These are phyloP conservation scores for Zaprionus nigranus DNA, from an alignment of 1,140 invertebrate species.

Conservation along the genomic window DNA sequence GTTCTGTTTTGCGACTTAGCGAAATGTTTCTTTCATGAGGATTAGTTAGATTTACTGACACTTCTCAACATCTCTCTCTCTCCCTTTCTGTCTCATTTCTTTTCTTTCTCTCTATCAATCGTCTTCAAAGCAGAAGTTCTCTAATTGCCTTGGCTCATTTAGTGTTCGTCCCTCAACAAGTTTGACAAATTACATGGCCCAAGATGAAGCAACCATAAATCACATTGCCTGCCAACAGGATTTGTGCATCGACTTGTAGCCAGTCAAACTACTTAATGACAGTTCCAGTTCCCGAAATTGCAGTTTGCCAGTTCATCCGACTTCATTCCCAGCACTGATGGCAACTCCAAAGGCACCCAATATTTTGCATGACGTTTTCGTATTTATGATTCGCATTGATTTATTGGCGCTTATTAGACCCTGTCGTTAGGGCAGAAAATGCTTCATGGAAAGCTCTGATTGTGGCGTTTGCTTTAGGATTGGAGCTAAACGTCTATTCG, in stretches of 20 bases:
- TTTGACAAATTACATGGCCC: conserved; percentile 13
- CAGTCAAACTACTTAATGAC: conserved; percentile 7
- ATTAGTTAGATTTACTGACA: neutral
- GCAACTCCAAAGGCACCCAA: neutral
- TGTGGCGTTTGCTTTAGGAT: neutral
- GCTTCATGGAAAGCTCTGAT: neutral
- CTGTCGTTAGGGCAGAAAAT: neutral
- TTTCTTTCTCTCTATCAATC: neutral
- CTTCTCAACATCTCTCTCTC: neutral
- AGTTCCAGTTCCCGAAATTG: neutral
- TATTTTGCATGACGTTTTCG: conserved; percentile 8
- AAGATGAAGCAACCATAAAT: conserved; percentile 2
- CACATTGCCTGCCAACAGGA: neutral
- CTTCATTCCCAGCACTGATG: neutral
- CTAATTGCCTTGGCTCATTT: conserved; percentile 17
- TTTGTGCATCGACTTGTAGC: conserved; percentile 7
- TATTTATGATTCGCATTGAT: conserved; percentile 20
- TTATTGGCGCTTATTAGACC: conserved; percentile 21
- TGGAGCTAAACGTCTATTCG: neutral
- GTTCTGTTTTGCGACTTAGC: neutral
- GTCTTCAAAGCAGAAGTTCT: neutral
- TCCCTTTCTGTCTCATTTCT: neutral
- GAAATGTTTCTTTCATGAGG: conserved; percentile 3
- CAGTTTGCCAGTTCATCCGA: neutral
- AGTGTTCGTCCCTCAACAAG: conserved; percentile 3